phyloP scores from a whole-genome alignment of 2,113 vertebrate species.

The Gallinago media region DNA sequence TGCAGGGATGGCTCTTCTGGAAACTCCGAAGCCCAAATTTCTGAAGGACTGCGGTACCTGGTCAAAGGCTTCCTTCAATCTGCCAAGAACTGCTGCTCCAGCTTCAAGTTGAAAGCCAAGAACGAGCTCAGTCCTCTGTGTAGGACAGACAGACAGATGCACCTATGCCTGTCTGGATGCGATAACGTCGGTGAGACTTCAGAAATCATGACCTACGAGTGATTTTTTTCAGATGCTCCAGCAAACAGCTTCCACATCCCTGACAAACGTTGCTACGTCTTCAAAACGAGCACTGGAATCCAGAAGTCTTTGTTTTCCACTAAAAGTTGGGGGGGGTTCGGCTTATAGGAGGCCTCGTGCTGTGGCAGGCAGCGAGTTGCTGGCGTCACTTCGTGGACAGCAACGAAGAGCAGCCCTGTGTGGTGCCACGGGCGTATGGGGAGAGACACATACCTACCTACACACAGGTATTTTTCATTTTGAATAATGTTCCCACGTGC shows the following conservation, averaged over 20 bases:
- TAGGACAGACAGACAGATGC: background rate
- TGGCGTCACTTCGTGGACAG: background rate
- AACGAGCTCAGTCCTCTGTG: accelerated
- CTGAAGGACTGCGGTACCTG: accelerated
- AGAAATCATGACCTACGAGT: background rate
- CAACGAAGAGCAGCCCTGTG: background rate
- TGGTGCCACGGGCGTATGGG: background rate
- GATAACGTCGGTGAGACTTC: background rate
- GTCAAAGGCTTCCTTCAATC: background rate
- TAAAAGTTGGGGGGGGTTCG: background rate
- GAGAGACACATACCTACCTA: background rate
- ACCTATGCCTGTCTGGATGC: background rate
- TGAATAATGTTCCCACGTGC: background rate
- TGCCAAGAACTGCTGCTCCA: background rate
- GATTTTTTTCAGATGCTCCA: background rate
- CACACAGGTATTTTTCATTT: background rate
- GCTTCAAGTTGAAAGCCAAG: background rate
- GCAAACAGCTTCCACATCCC: background rate
- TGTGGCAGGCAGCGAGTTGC: background rate
- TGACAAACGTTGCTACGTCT: background rate
- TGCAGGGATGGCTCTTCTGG: background rate
- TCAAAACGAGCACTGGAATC: background rate
- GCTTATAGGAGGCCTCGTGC: background rate
- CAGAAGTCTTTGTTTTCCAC: background rate
- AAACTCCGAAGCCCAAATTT: background rate